phyloP scores from a whole-genome alignment of 1,140 invertebrate genomes.

The Scaptodrosophila lebanonensis region DNA sequence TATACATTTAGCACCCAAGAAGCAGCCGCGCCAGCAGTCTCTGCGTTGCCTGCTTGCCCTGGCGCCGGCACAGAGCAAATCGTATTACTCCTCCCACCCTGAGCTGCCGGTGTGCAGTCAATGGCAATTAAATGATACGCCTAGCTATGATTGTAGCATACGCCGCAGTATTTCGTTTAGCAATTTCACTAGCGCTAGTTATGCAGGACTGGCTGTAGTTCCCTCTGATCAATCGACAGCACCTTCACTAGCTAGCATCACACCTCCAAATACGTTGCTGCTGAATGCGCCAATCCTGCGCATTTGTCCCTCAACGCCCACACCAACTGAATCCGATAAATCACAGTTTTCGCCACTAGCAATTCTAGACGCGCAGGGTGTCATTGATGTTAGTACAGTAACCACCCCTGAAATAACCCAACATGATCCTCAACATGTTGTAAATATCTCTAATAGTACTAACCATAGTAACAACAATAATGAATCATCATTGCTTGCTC shows the following conservation, averaged over 20 bases:
- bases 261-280: slow-evolving; percentile 23
- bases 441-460: slow-evolving; percentile 73
- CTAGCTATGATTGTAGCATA: slow-evolving; percentile 36
- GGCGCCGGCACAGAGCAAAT: slow-evolving; percentile 34
- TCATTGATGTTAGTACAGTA: too few species aligned
- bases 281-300: slow-evolving; percentile 49
- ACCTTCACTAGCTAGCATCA: not conserved
- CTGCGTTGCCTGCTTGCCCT: slow-evolving; percentile 21
- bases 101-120: slow-evolving; percentile 52
- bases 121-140: slow-evolving; percentile 54
- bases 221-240: slow-evolving; percentile 5
- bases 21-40: slow-evolving; percentile 2
- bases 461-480: slow-evolving; percentile 73
- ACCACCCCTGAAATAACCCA: slow-evolving; percentile 13
- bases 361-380: slow-evolving; percentile 6
- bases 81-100: slow-evolving; percentile 67
- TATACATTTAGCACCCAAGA: slow-evolving; percentile 39
- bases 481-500: slow-evolving; percentile 75
- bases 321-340: slow-evolving; percentile 62
- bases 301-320: slow-evolving; percentile 68
- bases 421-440: slow-evolving; percentile 50
- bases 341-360: slow-evolving; percentile 18
- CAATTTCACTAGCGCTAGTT: slow-evolving; percentile 19
- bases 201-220: slow-evolving; percentile 7
- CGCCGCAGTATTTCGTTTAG: slow-evolving; percentile 33